Percentiles rank a stretch among this genome's conserved stretches.
phyloP scores from a whole-genome alignment of 1,140 invertebrate species.

The Ceratina japonica region DNA sequence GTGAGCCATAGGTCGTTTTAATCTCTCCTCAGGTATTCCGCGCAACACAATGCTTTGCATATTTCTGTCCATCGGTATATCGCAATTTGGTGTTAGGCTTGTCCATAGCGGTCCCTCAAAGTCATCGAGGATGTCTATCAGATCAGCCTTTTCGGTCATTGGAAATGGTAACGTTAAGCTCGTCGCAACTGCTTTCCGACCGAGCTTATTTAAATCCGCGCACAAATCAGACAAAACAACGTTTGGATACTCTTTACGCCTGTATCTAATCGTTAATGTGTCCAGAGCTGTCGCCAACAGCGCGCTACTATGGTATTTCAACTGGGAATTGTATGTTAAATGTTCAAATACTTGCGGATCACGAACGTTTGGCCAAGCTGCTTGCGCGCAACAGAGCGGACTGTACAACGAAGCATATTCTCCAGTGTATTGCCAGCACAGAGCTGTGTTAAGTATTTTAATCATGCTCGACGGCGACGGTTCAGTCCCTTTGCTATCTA shows the following conservation, averaged over 20 bases:
- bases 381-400: conserved; percentile 84
- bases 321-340: conserved; percentile 82
- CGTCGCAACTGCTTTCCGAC: conserved; percentile 84
- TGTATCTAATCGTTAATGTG: conserved; percentile 87
- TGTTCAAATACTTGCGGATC: conserved; percentile 81
- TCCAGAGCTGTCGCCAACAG: conserved; percentile 90
- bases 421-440: conserved; percentile 82
- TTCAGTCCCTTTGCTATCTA: conserved; percentile 68
- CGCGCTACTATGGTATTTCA: conserved; percentile 89
- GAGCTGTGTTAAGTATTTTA: conserved; percentile 83
- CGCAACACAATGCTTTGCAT: conserved; percentile 85
- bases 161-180: conserved; percentile 86
- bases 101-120: conserved; percentile 83
- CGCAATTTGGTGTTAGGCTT: conserved; percentile 85
- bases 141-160: conserved; percentile 82
- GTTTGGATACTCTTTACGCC: conserved; percentile 81
- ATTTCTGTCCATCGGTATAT: conserved; percentile 82
- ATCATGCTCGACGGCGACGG: conserved; percentile 80
- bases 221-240: conserved; percentile 84
- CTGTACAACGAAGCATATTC: conserved; percentile 85
- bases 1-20: conserved; percentile 82
- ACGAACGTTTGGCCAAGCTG: conserved; percentile 84
- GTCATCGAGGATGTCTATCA: conserved; percentile 86
- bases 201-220: conserved; percentile 83
- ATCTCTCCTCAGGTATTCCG: conserved; percentile 83